phyloP scores from a whole-genome alignment of 2,888 invertebrate species.

The Brenthis daphne region DNA sequence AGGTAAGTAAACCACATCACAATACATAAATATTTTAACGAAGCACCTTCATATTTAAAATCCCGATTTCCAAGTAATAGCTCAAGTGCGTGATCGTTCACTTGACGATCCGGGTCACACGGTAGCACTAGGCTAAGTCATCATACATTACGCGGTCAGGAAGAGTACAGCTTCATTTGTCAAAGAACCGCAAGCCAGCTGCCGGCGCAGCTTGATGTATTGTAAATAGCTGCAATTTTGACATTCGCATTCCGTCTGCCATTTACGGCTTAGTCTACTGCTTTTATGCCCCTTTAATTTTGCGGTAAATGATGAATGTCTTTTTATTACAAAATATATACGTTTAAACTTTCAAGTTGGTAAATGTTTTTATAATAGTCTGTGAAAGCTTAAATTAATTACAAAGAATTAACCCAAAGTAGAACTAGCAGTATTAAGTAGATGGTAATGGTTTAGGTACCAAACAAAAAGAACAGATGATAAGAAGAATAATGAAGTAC shows the following conservation, averaged over 20 bases:
- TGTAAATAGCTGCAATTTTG: constrained; percentile 68
- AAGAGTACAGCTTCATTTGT: constrained; percentile 70
- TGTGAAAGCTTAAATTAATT: neutral
- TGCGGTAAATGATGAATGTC: constrained; percentile 57
- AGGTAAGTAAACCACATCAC: constrained; percentile 17
- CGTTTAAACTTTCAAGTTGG: neutral
- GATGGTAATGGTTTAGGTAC: neutral
- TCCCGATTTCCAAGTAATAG: constrained; percentile 30
- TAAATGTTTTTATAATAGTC: neutral
- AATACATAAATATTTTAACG: constrained; percentile 27
- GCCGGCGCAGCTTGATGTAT: constrained; percentile 59
- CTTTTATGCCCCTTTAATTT: constrained; percentile 61
- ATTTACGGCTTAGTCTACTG: constrained; percentile 52
- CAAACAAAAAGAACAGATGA: neutral
- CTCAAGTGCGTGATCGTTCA: constrained; percentile 36
- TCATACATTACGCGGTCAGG: constrained; percentile 48
- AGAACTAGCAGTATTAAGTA: too few species aligned
- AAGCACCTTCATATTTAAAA: constrained; percentile 20
- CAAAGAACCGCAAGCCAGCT: constrained; percentile 66
- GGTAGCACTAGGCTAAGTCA: constrained; percentile 46
- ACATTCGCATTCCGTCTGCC: constrained; percentile 61
- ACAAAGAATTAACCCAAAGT: neutral
- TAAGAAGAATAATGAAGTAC: too few species aligned
- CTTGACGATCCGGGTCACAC: constrained; percentile 51
- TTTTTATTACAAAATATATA: constrained; percentile 44